Conservation (phyloP, 2,113 vertebrate species). For the Patagioenas fasciata region DNA sequence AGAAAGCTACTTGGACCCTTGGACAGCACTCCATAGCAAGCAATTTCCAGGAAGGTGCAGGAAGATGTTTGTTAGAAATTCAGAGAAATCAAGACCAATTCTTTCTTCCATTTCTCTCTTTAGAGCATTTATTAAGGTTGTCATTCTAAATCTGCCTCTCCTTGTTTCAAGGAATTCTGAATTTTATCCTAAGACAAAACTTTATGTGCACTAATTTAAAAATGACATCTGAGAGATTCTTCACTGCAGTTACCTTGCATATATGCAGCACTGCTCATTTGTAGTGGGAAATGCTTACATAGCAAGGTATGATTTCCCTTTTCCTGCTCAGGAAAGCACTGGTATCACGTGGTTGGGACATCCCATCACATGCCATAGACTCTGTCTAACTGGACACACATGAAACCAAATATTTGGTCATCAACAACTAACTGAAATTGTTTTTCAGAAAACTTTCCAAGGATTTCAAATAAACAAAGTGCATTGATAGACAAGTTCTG, state of each 20-base stretch:
- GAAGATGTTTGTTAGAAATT: not conserved
- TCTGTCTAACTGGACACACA: not conserved
- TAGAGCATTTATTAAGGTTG: not conserved
- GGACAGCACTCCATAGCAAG: not conserved
- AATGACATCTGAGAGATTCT: not conserved
- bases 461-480: not conserved
- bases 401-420: not conserved
- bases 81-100: not conserved
- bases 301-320: slow-evolving; percentile 1
- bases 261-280: not conserved
- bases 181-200: not conserved
- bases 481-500: not conserved
- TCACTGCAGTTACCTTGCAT: not conserved
- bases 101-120: not conserved
- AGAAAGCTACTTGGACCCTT: not conserved
- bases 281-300: not conserved
- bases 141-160: not conserved
- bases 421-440: not conserved
- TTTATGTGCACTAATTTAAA: not conserved
- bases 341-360: not conserved
- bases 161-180: not conserved
- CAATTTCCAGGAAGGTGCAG: not conserved
- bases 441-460: not conserved
- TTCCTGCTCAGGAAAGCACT: not conserved
- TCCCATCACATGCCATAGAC: not conserved